These are phyloP conservation scores for Borostomias antarcticus DNA, from an alignment of 2,797 vertebrate species.

Conservation along the genomic window DNA sequence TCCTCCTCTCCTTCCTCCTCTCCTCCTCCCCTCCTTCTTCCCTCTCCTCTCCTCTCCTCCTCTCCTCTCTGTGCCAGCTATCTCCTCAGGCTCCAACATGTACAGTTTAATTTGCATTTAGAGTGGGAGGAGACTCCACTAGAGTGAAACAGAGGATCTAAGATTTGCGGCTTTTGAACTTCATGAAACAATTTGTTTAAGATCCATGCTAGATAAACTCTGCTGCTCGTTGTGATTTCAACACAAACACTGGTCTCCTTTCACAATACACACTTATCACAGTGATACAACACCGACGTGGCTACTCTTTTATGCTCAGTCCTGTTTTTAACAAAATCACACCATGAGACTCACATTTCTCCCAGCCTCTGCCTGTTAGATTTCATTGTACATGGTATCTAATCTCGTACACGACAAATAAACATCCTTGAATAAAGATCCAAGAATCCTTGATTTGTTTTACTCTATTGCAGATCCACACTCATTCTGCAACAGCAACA, in stretches of 20 bases:
- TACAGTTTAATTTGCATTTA: slow-evolving; percentile 38
- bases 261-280: neutral
- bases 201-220: neutral
- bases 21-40: neutral
- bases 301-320: too few species aligned
- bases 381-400: too few species aligned
- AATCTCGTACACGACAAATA: too few species aligned
- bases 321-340: too few species aligned
- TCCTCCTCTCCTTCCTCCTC: neutral
- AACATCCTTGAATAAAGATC: too few species aligned
- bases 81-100: neutral
- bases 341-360: too few species aligned
- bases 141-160: neutral
- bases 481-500: too few species aligned
- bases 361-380: neutral
- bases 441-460: too few species aligned
- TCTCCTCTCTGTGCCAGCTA: neutral
- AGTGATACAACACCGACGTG: neutral
- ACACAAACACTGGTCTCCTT: neutral
- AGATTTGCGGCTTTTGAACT: neutral
- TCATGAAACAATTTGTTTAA: neutral
- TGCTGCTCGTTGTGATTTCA: neutral
- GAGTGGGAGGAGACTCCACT: slow-evolving; percentile 5
- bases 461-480: too few species aligned
- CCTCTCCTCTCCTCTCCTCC: neutral